phyloP scores from a whole-genome alignment of 2,797 vertebrate species.

The Micromesistius poutassou region DNA sequence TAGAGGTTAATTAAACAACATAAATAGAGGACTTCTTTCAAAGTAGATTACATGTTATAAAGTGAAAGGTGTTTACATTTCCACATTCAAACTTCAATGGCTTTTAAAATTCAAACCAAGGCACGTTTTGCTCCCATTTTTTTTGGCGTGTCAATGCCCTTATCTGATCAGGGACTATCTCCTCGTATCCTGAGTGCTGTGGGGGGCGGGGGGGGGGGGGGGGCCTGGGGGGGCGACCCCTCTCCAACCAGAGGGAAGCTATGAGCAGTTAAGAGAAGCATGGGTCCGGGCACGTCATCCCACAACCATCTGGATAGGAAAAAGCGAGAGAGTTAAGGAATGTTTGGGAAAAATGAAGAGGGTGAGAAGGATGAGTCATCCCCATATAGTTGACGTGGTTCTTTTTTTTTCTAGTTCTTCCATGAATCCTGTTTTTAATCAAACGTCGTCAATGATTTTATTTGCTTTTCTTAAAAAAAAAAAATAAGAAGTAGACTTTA shows the following conservation, averaged over 20 bases:
- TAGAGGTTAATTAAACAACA: no score
- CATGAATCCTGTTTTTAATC: not conserved
- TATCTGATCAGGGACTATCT: not conserved
- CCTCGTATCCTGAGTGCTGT: not conserved
- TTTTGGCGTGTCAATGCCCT: not conserved
- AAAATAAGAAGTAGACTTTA: not conserved
- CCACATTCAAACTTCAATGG: no score
- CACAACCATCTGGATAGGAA: constrained; percentile 3
- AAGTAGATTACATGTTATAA: no score
- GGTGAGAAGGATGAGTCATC: not conserved
- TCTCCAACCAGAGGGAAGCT: not conserved
- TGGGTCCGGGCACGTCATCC: constrained; percentile 9
- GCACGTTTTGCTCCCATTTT: not conserved
- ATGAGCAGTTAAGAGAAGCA: not conserved
- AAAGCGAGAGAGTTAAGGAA: constrained; percentile 1
- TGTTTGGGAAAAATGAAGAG: constrained; percentile 6
- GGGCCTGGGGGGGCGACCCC: not conserved
- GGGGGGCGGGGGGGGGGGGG: not conserved
- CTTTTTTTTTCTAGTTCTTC: not conserved
- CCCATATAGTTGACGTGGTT: not conserved
- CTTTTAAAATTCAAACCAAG: no score
- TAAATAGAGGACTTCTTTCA: no score
- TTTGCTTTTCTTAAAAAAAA: not conserved
- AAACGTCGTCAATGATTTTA: not conserved
- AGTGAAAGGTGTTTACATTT: no score